Percentiles rank a stretch among this genome's conserved stretches.
These are phyloP conservation scores for Chymomyza costata DNA, from an alignment of 1,140 invertebrate species.

Conservation along the genomic window DNA sequence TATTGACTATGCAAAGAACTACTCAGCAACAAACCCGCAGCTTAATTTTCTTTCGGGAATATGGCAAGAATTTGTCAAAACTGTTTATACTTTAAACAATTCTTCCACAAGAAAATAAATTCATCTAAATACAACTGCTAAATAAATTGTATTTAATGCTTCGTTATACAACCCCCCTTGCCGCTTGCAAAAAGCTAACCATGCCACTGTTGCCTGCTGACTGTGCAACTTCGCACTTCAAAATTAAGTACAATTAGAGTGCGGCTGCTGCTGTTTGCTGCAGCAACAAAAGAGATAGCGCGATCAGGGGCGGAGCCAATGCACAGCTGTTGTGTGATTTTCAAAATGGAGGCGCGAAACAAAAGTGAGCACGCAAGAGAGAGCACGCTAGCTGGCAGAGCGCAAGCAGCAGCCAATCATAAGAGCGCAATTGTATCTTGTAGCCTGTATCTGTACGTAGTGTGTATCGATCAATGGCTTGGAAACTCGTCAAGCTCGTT, in stretches of 20 bases:
- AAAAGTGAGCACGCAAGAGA: constrained; percentile 10
- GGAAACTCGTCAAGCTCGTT: constrained; percentile 63
- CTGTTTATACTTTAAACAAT: too few species aligned
- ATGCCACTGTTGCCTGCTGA: constrained; percentile 44
- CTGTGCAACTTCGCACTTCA: constrained; percentile 72
- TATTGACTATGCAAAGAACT: too few species aligned
- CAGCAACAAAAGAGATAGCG: background rate
- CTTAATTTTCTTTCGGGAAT: too few species aligned
- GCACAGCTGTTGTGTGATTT: constrained; percentile 56
- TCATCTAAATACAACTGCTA: too few species aligned
- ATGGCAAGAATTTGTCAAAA: too few species aligned
- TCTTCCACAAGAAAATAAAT: too few species aligned
- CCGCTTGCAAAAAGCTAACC: too few species aligned
- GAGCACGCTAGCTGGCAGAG: constrained; percentile 2
- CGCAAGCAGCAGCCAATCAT: constrained; percentile 2
- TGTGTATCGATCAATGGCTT: constrained; percentile 57
- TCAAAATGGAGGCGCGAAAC: constrained; percentile 74
- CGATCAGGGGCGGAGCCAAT: constrained; percentile 36
- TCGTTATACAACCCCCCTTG: too few species aligned
- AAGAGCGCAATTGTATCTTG: constrained; percentile 6
- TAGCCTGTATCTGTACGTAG: constrained; percentile 28
- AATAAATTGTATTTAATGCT: background rate
- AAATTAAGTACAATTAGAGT: constrained; percentile 64
- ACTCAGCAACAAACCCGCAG: too few species aligned
- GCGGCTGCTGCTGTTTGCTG: too few species aligned